phyloP scores from a whole-genome alignment of 2,888 invertebrate genomes.

The Cepaea hortensis region DNA sequence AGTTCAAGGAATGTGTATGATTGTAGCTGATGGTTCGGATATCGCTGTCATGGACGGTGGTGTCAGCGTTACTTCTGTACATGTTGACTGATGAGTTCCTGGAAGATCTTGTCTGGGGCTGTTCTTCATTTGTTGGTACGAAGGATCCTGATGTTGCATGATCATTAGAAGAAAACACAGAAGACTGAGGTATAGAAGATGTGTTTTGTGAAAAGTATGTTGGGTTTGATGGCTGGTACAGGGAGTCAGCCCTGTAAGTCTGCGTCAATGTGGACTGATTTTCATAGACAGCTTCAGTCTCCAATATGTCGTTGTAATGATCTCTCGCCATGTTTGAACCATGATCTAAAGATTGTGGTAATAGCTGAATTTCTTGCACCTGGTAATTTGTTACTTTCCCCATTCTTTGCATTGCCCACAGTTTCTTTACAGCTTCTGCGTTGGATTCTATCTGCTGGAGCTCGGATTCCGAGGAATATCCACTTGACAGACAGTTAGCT shows the following conservation, averaged over 20 bases:
- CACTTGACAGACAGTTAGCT: slow-evolving; percentile 32
- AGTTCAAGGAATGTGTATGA: neutral
- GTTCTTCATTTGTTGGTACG: neutral
- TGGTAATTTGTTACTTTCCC: neutral
- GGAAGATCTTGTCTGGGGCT: neutral
- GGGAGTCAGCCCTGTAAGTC: neutral
- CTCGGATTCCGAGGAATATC: slow-evolving; percentile 45
- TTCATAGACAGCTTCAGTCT: slow-evolving; percentile 29
- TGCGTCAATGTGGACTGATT: slow-evolving; percentile 28
- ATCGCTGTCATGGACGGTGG: neutral
- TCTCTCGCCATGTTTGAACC: slow-evolving; percentile 34
- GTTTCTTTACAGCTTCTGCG: slow-evolving; percentile 25
- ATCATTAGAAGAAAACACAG: neutral
- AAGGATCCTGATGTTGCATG: no score
- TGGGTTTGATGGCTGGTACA: neutral
- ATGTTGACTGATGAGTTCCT: neutral
- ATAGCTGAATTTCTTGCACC: slow-evolving; percentile 28
- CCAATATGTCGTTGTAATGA: neutral
- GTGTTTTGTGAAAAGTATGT: neutral
- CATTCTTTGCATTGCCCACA: neutral
- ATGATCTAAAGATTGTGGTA: slow-evolving; percentile 20
- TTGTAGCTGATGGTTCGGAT: neutral
- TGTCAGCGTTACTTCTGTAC: neutral
- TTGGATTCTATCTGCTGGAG: slow-evolving; percentile 47
- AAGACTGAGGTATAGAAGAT: neutral